Evolutionary conservation across 2,797 vertebrate genomes (phyloP), one percentile per base, ranked within the genome.

Genomic region (Jordanella pulchra): DNA sequence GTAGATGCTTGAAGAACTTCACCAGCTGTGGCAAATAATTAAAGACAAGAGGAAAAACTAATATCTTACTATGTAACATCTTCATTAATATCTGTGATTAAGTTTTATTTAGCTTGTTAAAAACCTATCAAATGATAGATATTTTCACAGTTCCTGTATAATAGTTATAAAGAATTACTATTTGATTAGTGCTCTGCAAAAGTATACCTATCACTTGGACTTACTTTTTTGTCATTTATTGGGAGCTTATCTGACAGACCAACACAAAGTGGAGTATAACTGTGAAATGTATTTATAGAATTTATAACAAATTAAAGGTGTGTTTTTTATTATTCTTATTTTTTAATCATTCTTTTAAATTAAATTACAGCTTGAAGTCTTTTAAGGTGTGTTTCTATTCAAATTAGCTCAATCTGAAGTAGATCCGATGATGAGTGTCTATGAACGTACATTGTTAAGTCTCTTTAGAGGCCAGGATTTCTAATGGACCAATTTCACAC

Each of bases 1-100:
- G 75, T 53, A 35, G 2, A 72, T 35, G 69, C 70, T 56, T 76
- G 54, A 71, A 66, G 66, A 73, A 35, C 18, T 60, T 17, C 9
- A 21, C 56, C 0, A 60, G 30, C 44, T 75, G 51, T 66, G 54
- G 54, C 56, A 64, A 4, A 58, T 27, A 53, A 21, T 42, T 7
- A 5, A 15, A 61, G 7, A 39, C 44, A 72, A 47, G 79, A 63
- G 69, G 45, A 65, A 64, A 28, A 7, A 65, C 17, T 18, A 3
- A 25, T 2, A 25, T 3, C 12, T 56, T 17, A 27, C 15, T 56
- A 11, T 56, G 11, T 15, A 56, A 56, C 25, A 10, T 6, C 14
- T 65, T 65, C 27, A 47, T 65, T 47, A 18, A 28, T 65, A 27
- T 45, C 27, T 45, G 10, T 27, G 39, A 47, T 25, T 9, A 14